Percentiles rank a stretch among this genome's conserved stretches.
Evolutionary conservation across 2,113 vertebrate species (phyloP).

Genomic region (Pogona vitticeps): DNA sequence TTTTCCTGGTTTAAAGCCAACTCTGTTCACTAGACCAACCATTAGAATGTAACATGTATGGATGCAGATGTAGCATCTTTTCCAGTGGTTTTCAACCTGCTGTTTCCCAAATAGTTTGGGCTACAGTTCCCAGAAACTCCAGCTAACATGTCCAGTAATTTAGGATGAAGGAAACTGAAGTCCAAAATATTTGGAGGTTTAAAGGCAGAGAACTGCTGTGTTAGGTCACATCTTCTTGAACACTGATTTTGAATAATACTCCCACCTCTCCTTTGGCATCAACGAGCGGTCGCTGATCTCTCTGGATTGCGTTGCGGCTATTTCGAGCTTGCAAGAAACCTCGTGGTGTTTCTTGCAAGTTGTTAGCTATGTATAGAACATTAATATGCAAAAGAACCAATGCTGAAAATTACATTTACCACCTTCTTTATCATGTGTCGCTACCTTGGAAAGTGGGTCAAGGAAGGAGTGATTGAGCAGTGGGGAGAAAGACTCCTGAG

Average conservation of each 20-base stretch:
- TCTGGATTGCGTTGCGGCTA: background rate
- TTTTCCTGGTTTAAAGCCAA: background rate
- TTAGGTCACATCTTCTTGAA: background rate
- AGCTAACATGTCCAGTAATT: too few species aligned
- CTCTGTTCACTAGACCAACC: background rate
- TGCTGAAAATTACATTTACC: background rate
- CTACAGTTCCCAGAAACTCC: too few species aligned
- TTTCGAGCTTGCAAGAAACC: background rate
- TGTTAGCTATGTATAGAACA: background rate
- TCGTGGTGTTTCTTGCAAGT: rapidly evolving
- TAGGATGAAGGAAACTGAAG: too few species aligned
- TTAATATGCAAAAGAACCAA: background rate
- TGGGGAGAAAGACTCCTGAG: background rate
- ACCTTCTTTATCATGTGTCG: background rate
- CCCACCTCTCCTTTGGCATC: background rate
- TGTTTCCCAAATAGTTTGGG: too few species aligned
- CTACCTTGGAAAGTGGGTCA: background rate
- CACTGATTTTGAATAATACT: background rate
- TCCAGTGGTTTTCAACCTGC: too few species aligned
- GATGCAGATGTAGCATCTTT: too few species aligned
- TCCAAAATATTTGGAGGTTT: background rate
- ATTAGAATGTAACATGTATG: background rate
- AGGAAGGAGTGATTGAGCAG: rapidly evolving
- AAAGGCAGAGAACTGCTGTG: background rate
- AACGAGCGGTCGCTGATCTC: too few species aligned